phyloP scores from a whole-genome alignment of 2,888 invertebrate species.

The Lottia scabra region DNA sequence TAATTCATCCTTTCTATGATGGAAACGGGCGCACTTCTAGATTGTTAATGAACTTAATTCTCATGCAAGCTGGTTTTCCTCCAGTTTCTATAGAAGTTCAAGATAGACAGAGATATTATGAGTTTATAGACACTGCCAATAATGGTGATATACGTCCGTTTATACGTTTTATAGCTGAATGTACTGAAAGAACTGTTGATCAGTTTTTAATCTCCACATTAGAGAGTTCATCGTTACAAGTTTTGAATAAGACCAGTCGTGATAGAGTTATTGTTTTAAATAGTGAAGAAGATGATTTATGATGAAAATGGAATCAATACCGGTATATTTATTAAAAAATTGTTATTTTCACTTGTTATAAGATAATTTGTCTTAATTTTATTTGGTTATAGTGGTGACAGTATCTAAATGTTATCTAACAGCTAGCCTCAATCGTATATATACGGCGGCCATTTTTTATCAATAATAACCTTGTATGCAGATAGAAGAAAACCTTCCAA shows the following conservation, averaged over 20 bases:
- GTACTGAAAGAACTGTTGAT: conserved; percentile 87
- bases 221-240: conserved; percentile 36
- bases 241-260: not conserved
- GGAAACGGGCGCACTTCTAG: conserved; percentile 97
- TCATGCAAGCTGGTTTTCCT: conserved; percentile 93
- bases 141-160: conserved; percentile 95
- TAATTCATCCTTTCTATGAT: conserved; percentile 96
- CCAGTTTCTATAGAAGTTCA: conserved; percentile 94
- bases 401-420: too few relatives aligned
- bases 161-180: conserved; percentile 92
- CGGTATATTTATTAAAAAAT: too few relatives aligned
- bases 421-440: too few relatives aligned
- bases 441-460: too few relatives aligned
- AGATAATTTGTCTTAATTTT: too few relatives aligned
- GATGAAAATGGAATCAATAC: too few relatives aligned
- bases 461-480: too few relatives aligned
- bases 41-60: conserved; percentile 93
- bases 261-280: not conserved
- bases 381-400: too few relatives aligned
- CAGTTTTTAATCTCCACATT: conserved; percentile 77
- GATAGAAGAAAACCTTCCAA: too few relatives aligned
- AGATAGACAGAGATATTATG: conserved; percentile 79
- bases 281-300: not conserved
- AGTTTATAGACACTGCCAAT: conserved; percentile 90
- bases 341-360: too few relatives aligned